phyloP scores from a whole-genome alignment of 2,113 vertebrate species.

The Xenus cinereus region DNA sequence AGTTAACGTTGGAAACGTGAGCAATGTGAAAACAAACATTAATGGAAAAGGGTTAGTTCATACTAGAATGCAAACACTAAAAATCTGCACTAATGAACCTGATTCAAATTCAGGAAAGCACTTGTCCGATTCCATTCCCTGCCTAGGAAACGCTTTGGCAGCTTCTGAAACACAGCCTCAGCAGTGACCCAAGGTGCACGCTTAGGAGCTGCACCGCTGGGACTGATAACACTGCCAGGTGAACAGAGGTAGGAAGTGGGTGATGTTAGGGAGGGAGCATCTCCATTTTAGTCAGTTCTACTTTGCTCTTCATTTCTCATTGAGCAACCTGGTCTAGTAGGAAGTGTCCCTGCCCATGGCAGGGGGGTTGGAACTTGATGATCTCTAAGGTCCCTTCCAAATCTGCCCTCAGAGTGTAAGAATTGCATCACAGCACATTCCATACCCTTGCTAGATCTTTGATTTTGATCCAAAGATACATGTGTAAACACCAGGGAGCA shows the following conservation, averaged over 20 bases:
- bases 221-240: background rate
- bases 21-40: background rate
- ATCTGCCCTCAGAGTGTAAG: background rate
- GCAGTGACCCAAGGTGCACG: background rate
- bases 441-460: background rate
- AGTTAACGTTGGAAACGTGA: slow-evolving; percentile 8
- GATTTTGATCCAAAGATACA: background rate
- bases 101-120: slow-evolving; percentile 27
- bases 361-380: too few species aligned
- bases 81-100: background rate
- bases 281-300: background rate
- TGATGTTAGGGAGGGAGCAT: background rate
- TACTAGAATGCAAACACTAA: background rate
- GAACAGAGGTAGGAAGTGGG: background rate
- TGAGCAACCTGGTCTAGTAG: too few species aligned
- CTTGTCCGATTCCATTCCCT: background rate
- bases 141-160: background rate
- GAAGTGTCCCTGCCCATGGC: too few species aligned
- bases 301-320: background rate
- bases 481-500: background rate
- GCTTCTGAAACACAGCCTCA: background rate
- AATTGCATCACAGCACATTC: background rate
- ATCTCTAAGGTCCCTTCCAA: too few species aligned
- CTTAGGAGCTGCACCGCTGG: background rate
- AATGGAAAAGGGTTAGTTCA: background rate